Evolutionary conservation across 2,113 vertebrate genomes (phyloP).

Genomic region (Perccottus glenii): DNA sequence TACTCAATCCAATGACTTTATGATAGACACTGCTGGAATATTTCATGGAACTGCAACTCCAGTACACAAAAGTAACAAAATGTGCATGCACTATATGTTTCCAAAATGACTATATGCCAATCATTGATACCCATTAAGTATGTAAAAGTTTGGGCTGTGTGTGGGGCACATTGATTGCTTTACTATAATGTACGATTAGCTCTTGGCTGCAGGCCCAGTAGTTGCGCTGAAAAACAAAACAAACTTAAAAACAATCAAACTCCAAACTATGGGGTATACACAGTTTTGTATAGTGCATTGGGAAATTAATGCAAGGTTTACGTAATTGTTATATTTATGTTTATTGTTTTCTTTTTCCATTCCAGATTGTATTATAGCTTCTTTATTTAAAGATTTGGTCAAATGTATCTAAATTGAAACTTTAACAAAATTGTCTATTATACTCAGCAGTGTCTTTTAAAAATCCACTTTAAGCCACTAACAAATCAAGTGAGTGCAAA

Average conservation of each 20-base stretch:
- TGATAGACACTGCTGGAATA: neutral
- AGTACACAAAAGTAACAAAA: too few species aligned
- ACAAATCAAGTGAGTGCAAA: constrained; percentile 6
- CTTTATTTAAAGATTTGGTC: constrained; percentile 1
- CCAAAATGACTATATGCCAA: too few species aligned
- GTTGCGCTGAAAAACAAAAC: too few species aligned
- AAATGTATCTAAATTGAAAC: constrained; percentile 4
- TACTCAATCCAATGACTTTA: neutral
- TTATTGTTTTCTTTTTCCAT: neutral
- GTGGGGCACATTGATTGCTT: too few species aligned
- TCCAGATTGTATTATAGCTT: neutral
- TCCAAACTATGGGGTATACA: neutral
- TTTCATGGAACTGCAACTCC: too few species aligned
- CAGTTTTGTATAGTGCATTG: neutral
- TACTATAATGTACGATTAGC: too few species aligned
- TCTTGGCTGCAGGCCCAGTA: too few species aligned
- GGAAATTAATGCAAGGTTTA: neutral
- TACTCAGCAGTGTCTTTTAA: constrained; percentile 3
- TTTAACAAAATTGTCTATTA: constrained; percentile 5
- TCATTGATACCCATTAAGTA: too few species aligned
- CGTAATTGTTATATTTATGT: neutral
- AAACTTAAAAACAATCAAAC: too few species aligned
- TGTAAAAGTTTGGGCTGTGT: too few species aligned
- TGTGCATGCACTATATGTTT: too few species aligned
- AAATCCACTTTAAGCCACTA: constrained; percentile 16